Evolutionary conservation across 2,113 vertebrate genomes (phyloP).

Genomic region (Phasianus colchicus): DNA sequence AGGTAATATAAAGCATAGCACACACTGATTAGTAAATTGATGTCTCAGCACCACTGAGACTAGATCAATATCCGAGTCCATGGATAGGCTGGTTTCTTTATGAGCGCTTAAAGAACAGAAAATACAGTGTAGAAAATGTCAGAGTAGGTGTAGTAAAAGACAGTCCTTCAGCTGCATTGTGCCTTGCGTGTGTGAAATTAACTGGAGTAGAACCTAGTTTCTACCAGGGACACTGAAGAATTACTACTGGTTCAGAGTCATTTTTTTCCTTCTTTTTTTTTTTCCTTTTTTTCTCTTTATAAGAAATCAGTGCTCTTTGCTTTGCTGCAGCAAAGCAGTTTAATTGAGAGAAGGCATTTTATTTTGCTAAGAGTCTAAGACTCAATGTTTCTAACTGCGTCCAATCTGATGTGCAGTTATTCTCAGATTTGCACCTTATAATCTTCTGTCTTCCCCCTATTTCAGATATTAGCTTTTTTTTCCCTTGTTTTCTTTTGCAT

Average conservation of each 20-base stretch:
- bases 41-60: constrained; percentile 30
- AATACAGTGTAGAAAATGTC: background rate
- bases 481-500: background rate
- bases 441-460: background rate
- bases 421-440: background rate
- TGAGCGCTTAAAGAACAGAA: background rate
- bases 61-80: constrained; percentile 35
- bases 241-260: background rate
- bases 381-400: background rate
- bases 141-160: background rate
- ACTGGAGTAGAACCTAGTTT: background rate
- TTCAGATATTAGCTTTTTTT: background rate
- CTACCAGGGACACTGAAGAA: background rate
- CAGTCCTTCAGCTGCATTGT: background rate
- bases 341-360: background rate
- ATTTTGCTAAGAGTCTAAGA: background rate
- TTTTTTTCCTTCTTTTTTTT: background rate
- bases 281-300: background rate
- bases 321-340: background rate
- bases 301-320: background rate
- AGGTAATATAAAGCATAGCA: constrained; percentile 35
- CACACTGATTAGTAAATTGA: constrained; percentile 50
- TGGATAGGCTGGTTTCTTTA: background rate
- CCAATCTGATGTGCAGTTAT: background rate
- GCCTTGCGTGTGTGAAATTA: background rate